Evolutionary conservation across 53 echinoderm and acorn worm genomes (phyloP).

Genomic region (Paracentrotus lividus): DNA sequence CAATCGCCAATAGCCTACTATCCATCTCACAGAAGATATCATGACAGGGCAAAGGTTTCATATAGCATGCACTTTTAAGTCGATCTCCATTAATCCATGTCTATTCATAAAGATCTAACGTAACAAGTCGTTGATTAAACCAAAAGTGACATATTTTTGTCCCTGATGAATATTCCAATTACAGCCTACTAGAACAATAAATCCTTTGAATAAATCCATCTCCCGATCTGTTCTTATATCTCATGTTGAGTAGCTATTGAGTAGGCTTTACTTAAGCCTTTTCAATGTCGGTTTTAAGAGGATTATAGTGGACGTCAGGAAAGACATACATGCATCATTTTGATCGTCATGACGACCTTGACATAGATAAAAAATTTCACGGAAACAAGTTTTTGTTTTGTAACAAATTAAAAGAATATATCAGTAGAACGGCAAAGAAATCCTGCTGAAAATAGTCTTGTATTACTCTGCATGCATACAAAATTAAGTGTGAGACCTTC

Average conservation of each 20-base stretch:
- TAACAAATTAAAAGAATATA: too few relatives aligned
- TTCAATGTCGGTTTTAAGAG: neutral
- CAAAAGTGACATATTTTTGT: neutral
- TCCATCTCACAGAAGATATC: neutral
- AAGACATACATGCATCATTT: neutral
- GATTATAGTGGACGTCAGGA: too few relatives aligned
- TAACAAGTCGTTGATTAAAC: neutral
- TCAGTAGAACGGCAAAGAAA: too few relatives aligned
- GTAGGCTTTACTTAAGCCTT: neutral
- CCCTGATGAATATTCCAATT: conserved; percentile 29
- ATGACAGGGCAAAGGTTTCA: neutral
- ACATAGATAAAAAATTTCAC: neutral
- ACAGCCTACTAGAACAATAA: neutral
- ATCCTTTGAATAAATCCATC: neutral
- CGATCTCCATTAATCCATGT: neutral
- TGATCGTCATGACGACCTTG: neutral
- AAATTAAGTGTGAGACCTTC: too few relatives aligned
- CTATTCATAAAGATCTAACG: conserved; percentile 22
- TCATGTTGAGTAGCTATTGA: too few relatives aligned
- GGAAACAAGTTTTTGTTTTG: too few relatives aligned
- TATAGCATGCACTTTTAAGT: conserved; percentile 1
- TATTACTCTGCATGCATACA: too few relatives aligned
- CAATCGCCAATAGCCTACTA: neutral
- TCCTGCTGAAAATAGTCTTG: too few relatives aligned
- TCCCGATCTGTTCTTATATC: neutral